phyloP scores from a whole-genome alignment of 2,888 invertebrate genomes.

The Epirrhoe alternata region DNA sequence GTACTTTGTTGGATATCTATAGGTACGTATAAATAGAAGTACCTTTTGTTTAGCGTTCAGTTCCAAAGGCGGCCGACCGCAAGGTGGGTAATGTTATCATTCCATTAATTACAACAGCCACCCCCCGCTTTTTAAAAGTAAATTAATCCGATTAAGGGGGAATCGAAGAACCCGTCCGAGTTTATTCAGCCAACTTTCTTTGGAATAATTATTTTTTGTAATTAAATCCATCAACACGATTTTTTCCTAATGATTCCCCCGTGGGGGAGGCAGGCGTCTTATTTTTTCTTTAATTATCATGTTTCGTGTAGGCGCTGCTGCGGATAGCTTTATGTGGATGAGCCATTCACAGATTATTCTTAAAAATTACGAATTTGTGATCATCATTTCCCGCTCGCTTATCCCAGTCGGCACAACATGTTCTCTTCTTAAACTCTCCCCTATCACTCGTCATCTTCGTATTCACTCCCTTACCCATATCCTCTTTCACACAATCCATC shows the following conservation, averaged over 20 bases:
- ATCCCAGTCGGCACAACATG: too few relatives aligned
- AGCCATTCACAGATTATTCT: neutral
- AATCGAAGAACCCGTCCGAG: constrained; percentile 83
- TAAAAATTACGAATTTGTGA: too few relatives aligned
- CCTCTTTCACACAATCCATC: too few relatives aligned
- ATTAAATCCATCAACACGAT: constrained; percentile 86
- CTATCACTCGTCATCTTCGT: too few relatives aligned
- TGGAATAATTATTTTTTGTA: constrained; percentile 85
- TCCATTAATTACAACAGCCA: constrained; percentile 84
- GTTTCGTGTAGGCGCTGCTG: constrained; percentile 49
- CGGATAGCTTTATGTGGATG: constrained; percentile 50
- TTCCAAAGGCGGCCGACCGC: constrained; percentile 73
- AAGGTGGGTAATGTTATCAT: constrained; percentile 84
- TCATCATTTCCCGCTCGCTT: too few relatives aligned
- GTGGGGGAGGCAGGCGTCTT: constrained; percentile 60
- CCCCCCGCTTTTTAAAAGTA: constrained; percentile 83
- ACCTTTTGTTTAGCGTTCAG: constrained; percentile 56
- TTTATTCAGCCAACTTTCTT: constrained; percentile 84
- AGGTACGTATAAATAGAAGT: constrained; percentile 26
- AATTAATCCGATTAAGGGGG: constrained; percentile 85
- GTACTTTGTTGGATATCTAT: neutral
- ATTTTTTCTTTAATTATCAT: constrained; percentile 68
- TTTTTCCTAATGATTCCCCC: constrained; percentile 85
- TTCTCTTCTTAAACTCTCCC: too few relatives aligned
- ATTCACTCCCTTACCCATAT: too few relatives aligned